Conservation (phyloP, 2,888 invertebrate genomes). For the Chirona hameri region DNA sequence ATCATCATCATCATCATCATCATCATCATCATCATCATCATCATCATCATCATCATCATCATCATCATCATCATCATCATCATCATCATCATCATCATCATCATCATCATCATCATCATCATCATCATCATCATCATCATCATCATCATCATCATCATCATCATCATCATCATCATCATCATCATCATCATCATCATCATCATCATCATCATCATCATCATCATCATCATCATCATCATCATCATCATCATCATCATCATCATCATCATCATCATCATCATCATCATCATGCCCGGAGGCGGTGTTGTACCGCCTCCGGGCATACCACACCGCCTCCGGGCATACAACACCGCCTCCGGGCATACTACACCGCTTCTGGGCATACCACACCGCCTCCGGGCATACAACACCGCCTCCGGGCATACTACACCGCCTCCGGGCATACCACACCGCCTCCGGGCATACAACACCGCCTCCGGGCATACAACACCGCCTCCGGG, state of each 20-base stretch:
- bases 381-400: no score
- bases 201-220: constrained; percentile 22
- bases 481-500: no score
- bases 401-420: no score
- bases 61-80: constrained; percentile 22
- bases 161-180: constrained; percentile 22
- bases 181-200: constrained; percentile 22
- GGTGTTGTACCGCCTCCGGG: no score
- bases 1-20: constrained; percentile 22
- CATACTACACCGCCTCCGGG: no score
- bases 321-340: no score
- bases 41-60: constrained; percentile 11
- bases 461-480: no score
- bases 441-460: no score
- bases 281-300: constrained; percentile 8
- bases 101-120: constrained; percentile 10
- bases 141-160: constrained; percentile 22
- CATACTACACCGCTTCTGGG: no score
- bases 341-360: no score
- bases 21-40: constrained; percentile 22
- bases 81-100: constrained; percentile 22
- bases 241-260: constrained; percentile 22
- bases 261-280: constrained; percentile 22
- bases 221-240: constrained; percentile 22
- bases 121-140: background rate